A percentile compares a stretch with the other conserved stretches of the same genome.
These are phyloP conservation scores for Euglossa dilemma DNA, from an alignment of 1,140 invertebrate genomes.

Conservation along the genomic window DNA sequence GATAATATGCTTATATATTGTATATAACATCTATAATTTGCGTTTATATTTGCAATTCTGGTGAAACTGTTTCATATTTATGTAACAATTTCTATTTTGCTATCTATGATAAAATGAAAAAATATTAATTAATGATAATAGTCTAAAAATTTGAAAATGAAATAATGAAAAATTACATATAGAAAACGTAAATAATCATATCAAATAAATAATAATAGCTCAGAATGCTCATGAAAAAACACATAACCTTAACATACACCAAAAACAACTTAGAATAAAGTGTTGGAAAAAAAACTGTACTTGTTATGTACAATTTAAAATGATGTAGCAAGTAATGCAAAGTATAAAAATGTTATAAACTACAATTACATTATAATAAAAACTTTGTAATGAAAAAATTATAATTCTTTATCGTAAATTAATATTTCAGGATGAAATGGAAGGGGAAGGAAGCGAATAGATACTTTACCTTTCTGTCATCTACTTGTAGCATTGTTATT, in stretches of 20 bases:
- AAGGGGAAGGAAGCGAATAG: neutral
- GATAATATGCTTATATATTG: slow-evolving; percentile 3
- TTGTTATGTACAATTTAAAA: neutral
- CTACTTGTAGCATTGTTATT: slow-evolving; percentile 62
- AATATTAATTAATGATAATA: neutral
- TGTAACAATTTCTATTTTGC: neutral
- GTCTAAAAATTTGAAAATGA: neutral
- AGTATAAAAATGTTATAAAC: too few species aligned
- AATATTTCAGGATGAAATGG: neutral
- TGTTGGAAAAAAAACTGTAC: neutral
- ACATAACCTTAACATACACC: slow-evolving; percentile 20
- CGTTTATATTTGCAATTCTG: neutral
- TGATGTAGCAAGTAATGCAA: neutral
- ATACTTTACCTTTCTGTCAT: slow-evolving; percentile 65
- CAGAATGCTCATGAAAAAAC: neutral
- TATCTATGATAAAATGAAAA: neutral
- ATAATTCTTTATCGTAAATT: neutral
- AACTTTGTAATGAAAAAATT: neutral
- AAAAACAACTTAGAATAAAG: neutral
- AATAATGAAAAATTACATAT: neutral
- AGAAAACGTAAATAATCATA: neutral
- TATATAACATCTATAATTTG: neutral
- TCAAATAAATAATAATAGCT: neutral
- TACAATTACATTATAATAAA: neutral
- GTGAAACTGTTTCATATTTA: neutral